phyloP scores from a whole-genome alignment of 2,797 vertebrate species.

The Phataginus tricuspis region DNA sequence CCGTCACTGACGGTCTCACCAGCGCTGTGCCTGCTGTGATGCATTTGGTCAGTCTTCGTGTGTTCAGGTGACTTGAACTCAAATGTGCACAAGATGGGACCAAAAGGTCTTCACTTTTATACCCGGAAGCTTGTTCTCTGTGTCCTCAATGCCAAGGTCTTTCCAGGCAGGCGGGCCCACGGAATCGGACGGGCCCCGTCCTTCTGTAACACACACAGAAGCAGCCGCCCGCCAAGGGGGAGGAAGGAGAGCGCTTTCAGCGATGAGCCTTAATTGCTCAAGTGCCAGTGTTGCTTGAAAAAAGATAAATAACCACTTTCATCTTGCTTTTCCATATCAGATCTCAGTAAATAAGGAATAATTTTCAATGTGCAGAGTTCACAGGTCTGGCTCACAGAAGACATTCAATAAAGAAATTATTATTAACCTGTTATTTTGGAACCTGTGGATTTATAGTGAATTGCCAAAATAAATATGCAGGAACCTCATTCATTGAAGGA shows the following conservation, averaged over 20 bases:
- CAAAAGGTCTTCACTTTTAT: background rate
- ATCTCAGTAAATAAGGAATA: background rate
- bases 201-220: background rate
- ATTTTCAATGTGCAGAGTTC: background rate
- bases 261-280: background rate
- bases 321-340: background rate
- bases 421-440: slow-evolving; percentile 21
- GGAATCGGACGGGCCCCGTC: background rate
- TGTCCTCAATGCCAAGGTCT: background rate
- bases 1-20: background rate
- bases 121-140: background rate
- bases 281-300: background rate
- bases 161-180: background rate
- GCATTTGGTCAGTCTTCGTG: background rate
- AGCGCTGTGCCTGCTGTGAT: background rate
- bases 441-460: background rate
- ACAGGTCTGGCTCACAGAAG: background rate
- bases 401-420: background rate
- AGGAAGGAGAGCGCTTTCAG: background rate
- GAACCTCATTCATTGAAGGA: background rate
- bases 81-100: background rate
- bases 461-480: background rate
- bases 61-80: background rate
- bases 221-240: background rate
- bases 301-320: background rate